Evolutionary conservation across 2,113 vertebrate species (phyloP), one percentile per base, ranked within the genome.

Genomic region (Carollia perspicillata): DNA sequence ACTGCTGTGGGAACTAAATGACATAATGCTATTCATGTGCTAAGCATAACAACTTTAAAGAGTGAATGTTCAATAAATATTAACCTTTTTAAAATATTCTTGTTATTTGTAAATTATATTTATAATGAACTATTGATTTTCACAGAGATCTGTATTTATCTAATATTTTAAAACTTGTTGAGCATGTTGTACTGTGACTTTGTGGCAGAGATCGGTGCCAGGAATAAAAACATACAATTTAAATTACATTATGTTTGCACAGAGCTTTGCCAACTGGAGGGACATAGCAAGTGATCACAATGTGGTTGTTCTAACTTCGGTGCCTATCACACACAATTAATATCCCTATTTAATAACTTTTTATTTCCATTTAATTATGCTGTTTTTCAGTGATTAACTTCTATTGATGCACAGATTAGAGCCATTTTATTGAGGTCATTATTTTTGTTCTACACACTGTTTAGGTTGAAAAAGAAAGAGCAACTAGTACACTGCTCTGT

Each of bases 61-160:
- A 88, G 16, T 78, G 78, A 84, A 22, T 18, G 22, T 35, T 55
- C 42, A 86, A 26, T 80, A 81, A 71, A 60, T 77, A 66, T 63
- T 71, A 55, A 80, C 53, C 9, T 75, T 94, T 84, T 92, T 51
- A 6, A 88, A 69, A 66, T 91, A 69, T 51, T 42, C 83, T 44
- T 63, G 12, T 68, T 26, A 71, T 84, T 91, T 95, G 0, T 71
- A 87, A 75, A 16, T 69, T 84, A 63, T 78, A 42, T 94, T 77
- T 74, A 51, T 85, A 92, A 78, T 60, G 23, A 92, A 37, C 8
- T 72, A 80, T 63, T 95, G 84, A 90, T 87, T 87, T 95, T 69
- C 58, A 72, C 18, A 47, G 28, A 72, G 10, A 35, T 35, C 58
- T 89, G 72, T 71, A 55, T 51, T 53, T 88, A 33, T 7, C 79